Conservation (phyloP, 2,113 vertebrate genomes). For the Plectropomus leopardus region DNA sequence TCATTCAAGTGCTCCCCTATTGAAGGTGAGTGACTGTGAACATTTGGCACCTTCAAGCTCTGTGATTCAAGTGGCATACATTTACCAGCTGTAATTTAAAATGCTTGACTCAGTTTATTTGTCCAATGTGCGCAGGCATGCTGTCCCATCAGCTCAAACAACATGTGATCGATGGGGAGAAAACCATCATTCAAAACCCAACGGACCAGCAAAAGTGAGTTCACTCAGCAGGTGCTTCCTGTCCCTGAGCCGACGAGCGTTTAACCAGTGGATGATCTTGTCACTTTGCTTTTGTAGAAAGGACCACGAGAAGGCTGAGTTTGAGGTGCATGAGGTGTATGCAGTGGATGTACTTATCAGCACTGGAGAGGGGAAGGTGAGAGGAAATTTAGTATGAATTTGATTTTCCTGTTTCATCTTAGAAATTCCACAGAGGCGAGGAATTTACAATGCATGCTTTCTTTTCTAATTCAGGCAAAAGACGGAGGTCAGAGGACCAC, state of each 20-base stretch:
- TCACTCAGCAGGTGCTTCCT: not conserved
- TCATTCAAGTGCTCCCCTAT: conserved; percentile 97
- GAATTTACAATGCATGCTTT: not conserved
- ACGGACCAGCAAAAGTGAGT: conserved; percentile 96
- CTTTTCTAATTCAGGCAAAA: conserved; percentile 85
- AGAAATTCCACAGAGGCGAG: not conserved
- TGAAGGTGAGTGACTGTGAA: conserved; percentile 87
- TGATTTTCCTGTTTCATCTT: not conserved
- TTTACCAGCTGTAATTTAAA: not conserved
- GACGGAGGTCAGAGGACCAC: conserved; percentile 97
- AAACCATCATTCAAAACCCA: conserved; percentile 98
- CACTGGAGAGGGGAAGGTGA: conserved; percentile 97
- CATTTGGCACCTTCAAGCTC: not conserved
- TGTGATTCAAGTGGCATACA: not conserved
- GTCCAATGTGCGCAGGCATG: conserved; percentile 87
- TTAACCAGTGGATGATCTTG: not conserved
- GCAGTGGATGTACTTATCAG: conserved; percentile 97
- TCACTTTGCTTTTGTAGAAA: conserved; percentile 84
- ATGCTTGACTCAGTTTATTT: conserved; percentile 18
- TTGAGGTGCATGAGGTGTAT: conserved; percentile 98
- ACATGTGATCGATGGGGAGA: conserved; percentile 97
- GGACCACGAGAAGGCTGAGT: conserved; percentile 98
- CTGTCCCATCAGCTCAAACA: conserved; percentile 98
- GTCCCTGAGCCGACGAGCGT: not conserved
- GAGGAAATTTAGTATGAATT: not conserved